Percentiles rank a stretch among this genome's conserved stretches.
phyloP scores from a whole-genome alignment of 2,888 invertebrate species.

The Baronia brevicornis region DNA sequence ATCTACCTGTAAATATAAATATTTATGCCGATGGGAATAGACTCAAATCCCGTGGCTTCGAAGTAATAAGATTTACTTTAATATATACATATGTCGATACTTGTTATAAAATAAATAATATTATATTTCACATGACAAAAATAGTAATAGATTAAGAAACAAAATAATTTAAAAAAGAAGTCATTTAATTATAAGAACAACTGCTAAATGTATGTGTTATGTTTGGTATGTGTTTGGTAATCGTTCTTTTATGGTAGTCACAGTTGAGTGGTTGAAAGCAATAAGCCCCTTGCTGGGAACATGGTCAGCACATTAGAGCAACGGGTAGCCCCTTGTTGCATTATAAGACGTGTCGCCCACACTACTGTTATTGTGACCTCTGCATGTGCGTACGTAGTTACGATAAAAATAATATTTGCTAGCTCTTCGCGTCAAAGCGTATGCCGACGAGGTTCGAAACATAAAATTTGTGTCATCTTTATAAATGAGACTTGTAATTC shows the following conservation, averaged over 20 bases:
- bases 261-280: constrained; percentile 57
- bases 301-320: constrained; percentile 45
- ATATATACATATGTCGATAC: too few species aligned
- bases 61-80: too few species aligned
- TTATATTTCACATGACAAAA: too few species aligned
- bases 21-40: too few species aligned
- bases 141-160: constrained; percentile 4
- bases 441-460: constrained; percentile 4
- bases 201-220: constrained; percentile 13
- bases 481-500: constrained; percentile 13
- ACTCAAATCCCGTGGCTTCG: too few species aligned
- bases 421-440: constrained; percentile 4
- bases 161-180: background rate
- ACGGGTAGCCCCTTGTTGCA: constrained; percentile 43
- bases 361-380: constrained; percentile 14
- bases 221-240: constrained; percentile 30
- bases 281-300: constrained; percentile 54
- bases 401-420: constrained; percentile 8
- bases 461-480: constrained; percentile 13
- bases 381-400: constrained; percentile 7
- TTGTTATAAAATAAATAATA: constrained; percentile 1
- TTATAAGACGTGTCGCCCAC: constrained; percentile 30
- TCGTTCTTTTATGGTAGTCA: constrained; percentile 46
- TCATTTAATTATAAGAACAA: constrained; percentile 12
- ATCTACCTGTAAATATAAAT: too few species aligned